A percentile compares a stretch with the other conserved stretches of the same genome.
These are phyloP conservation scores for Tympanuchus pallidicinctus DNA, from an alignment of 2,113 vertebrate genomes.

Conservation along the genomic window DNA sequence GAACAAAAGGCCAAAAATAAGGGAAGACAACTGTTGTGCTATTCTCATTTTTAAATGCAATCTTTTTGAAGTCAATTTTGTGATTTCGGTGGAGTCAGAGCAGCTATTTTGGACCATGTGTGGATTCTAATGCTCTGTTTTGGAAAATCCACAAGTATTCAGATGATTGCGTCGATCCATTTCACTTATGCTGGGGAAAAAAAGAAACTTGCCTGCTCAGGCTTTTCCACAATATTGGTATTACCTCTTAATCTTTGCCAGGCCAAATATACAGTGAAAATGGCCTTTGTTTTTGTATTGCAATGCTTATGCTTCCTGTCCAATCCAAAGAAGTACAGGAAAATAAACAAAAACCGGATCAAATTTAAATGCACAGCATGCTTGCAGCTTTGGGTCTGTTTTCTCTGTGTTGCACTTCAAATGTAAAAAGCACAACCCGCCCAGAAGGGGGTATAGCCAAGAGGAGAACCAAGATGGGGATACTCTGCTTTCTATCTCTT, in stretches of 20 bases:
- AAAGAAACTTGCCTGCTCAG: background rate
- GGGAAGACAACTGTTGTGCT: background rate
- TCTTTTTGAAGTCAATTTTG: background rate
- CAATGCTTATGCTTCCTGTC: conserved; percentile 38
- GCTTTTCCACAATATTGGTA: background rate
- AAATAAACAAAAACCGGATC: conserved; percentile 51
- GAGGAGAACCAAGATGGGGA: background rate
- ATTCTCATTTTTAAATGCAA: background rate
- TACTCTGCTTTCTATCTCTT: conserved; percentile 39
- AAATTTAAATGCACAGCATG: conserved; percentile 51
- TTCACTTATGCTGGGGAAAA: background rate
- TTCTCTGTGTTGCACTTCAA: background rate
- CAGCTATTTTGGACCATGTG: background rate
- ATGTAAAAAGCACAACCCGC: conserved; percentile 11
- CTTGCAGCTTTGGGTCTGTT: conserved; percentile 21
- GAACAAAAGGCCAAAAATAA: background rate
- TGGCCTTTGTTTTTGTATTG: conserved; percentile 28
- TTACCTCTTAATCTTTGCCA: conserved; percentile 36
- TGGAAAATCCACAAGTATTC: background rate
- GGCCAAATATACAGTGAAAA: conserved; percentile 40
- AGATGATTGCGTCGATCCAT: background rate
- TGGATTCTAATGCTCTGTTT: background rate
- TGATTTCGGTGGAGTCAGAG: background rate
- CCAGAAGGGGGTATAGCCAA: background rate
- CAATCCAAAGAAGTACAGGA: background rate